Conservation (phyloP, 2,113 vertebrate species). For the Oceanodroma tethys region DNA sequence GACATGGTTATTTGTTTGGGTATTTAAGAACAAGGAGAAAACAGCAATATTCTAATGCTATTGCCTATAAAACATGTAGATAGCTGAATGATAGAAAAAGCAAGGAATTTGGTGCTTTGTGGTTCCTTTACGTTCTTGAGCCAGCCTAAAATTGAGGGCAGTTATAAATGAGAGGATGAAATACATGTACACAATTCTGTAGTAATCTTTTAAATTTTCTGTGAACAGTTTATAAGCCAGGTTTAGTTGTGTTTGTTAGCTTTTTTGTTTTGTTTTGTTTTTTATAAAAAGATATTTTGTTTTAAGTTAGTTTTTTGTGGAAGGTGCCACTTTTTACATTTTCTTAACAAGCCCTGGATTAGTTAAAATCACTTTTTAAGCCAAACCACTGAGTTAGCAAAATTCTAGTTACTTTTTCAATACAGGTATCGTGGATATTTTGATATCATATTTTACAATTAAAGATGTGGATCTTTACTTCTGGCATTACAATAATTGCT, state of each 20-base stretch:
- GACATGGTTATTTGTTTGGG: neutral
- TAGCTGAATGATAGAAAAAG: neutral
- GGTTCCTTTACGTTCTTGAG: neutral
- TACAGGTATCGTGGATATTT: neutral
- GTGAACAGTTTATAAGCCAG: conserved; percentile 43
- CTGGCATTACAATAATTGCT: neutral
- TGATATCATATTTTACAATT: neutral
- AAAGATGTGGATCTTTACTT: neutral
- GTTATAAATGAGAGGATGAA: neutral
- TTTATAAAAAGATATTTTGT: neutral
- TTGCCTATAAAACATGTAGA: neutral
- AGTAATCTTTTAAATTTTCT: conserved; percentile 39
- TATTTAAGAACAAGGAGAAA: neutral
- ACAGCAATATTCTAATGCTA: neutral
- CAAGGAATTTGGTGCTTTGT: neutral
- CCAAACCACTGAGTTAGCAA: neutral
- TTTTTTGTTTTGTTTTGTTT: neutral
- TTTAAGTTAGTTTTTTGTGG: conserved; percentile 43
- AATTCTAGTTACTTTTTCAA: neutral
- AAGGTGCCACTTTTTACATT: neutral
- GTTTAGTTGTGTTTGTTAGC: neutral
- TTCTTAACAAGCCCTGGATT: neutral
- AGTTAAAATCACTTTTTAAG: neutral
- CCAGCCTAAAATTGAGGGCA: neutral
- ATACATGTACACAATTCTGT: neutral